These are phyloP conservation scores for Brachionus angularis DNA, from an alignment of 1,140 invertebrate genomes.

Conservation along the genomic window DNA sequence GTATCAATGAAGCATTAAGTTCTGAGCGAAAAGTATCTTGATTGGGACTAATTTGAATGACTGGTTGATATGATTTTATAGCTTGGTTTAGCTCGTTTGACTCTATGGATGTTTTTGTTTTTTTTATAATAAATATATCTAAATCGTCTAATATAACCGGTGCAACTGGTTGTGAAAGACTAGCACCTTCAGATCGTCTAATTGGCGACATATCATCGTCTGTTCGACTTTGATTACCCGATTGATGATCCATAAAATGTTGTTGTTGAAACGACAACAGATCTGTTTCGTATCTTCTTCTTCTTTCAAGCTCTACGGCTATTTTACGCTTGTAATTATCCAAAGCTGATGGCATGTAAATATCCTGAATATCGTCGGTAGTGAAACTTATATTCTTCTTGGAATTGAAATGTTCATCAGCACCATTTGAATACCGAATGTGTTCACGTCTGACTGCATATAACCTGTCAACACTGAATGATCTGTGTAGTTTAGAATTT, in stretches of 20 bases:
- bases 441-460: constrained; percentile 31
- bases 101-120: neutral
- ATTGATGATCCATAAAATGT: no score
- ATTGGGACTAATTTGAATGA: neutral
- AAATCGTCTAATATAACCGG: constrained; percentile 27
- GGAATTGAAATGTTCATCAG: neutral
- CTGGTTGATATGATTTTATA: neutral
- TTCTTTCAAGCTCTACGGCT: constrained; percentile 31
- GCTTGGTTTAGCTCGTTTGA: neutral
- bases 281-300: constrained; percentile 8
- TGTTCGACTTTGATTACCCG: no score
- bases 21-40: no score
- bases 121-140: constrained; percentile 40
- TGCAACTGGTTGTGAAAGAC: no score
- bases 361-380: constrained; percentile 38
- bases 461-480: neutral
- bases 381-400: constrained; percentile 12
- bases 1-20: no score
- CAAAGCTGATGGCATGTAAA: constrained; percentile 32
- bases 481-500: neutral
- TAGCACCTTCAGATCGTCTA: no score
- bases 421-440: constrained; percentile 29
- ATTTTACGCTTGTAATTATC: constrained; percentile 44
- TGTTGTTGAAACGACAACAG: no score
- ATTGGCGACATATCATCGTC: neutral